phyloP scores from a whole-genome alignment of 2,113 vertebrate genomes.

The Amazona vittata region DNA sequence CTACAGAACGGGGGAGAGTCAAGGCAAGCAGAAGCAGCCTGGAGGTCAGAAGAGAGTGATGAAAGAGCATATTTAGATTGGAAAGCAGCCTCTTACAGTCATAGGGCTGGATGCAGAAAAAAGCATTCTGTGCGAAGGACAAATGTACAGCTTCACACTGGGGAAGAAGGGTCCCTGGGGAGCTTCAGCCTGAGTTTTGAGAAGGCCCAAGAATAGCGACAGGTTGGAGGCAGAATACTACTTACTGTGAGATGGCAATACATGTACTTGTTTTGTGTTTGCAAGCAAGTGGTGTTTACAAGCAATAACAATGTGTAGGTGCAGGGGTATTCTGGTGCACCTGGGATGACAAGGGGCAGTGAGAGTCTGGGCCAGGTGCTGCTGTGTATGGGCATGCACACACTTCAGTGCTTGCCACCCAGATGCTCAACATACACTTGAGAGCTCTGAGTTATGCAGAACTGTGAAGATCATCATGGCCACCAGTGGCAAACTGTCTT shows the following conservation, averaged over 20 bases:
- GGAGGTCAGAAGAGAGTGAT: neutral
- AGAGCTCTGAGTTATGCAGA: neutral
- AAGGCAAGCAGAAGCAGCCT: neutral
- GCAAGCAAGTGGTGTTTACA: neutral
- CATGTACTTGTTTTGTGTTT: neutral
- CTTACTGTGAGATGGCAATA: neutral
- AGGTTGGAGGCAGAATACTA: neutral
- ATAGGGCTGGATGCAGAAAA: neutral
- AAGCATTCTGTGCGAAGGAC: neutral
- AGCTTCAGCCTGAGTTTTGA: neutral
- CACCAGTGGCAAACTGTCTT: neutral
- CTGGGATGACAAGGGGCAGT: neutral
- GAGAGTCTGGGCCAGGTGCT: neutral
- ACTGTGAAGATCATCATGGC: neutral
- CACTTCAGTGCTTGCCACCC: neutral
- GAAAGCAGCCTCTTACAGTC: neutral
- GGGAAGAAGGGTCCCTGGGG: neutral
- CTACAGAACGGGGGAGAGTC: neutral
- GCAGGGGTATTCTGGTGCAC: neutral
- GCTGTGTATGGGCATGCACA: neutral
- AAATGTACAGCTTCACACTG: rapidly evolving
- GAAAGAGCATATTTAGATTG: neutral
- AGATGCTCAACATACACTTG: neutral
- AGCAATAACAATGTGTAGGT: neutral
- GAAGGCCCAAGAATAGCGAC: neutral